Evolutionary conservation across 2,113 vertebrate genomes (phyloP).

Genomic region (Istiophorus platypterus): DNA sequence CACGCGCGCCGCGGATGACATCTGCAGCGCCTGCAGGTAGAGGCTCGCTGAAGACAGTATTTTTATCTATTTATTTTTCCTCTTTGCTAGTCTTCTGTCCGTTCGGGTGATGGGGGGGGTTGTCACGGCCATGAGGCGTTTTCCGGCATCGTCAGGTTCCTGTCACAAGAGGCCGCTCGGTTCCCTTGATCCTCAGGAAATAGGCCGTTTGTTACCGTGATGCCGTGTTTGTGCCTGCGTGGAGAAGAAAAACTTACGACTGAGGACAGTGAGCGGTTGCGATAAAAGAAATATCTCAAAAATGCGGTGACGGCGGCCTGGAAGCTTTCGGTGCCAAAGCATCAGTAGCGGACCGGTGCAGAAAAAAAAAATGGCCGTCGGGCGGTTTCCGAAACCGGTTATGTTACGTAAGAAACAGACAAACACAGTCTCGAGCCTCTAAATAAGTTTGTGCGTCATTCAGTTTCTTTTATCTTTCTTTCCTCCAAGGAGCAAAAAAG

Average conservation of each 20-base stretch:
- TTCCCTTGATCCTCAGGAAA: conserved; percentile 14
- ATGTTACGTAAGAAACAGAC: neutral
- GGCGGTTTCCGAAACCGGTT: neutral
- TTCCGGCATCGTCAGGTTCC: conserved; percentile 27
- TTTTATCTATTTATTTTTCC: no score
- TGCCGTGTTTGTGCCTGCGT: neutral
- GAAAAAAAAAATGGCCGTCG: neutral
- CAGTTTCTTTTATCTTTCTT: no score
- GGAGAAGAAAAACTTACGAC: neutral
- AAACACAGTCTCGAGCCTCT: neutral
- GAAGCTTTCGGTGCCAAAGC: neutral
- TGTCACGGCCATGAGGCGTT: neutral
- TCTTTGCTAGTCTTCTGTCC: conserved; percentile 4
- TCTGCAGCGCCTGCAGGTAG: conserved; percentile 11
- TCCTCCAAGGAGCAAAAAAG: conserved; percentile 23
- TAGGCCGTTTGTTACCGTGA: neutral
- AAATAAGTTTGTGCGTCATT: conserved; percentile 29
- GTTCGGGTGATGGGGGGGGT: conserved; percentile 16
- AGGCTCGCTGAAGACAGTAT: conserved; percentile 15
- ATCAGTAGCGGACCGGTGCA: neutral
- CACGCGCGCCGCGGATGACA: conserved; percentile 8
- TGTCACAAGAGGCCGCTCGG: neutral
- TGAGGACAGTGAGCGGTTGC: neutral
- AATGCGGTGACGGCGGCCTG: neutral
- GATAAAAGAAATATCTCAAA: neutral